phyloP scores from a whole-genome alignment of 2,797 vertebrate species.

The Onychomys leucogaster region DNA sequence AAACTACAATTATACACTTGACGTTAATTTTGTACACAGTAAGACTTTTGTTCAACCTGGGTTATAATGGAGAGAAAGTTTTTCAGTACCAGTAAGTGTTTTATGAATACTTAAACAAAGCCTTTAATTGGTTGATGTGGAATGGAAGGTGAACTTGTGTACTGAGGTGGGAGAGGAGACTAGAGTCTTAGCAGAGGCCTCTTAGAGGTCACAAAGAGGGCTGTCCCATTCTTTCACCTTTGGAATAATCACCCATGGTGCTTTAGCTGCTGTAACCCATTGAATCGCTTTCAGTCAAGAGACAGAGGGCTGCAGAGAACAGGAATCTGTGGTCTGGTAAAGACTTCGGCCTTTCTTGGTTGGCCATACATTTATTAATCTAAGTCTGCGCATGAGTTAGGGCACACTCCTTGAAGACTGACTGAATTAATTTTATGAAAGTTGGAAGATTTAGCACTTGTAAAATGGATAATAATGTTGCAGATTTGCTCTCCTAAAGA shows the following conservation, averaged over 20 bases:
- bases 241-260: not conserved
- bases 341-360: not conserved
- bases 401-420: not conserved
- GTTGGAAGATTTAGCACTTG: slow-evolving; percentile 36
- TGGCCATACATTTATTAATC: not conserved
- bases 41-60: slow-evolving; percentile 82
- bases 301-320: not conserved
- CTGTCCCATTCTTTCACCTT: not conserved
- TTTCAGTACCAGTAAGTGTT: slow-evolving; percentile 78
- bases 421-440: slow-evolving; percentile 57
- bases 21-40: slow-evolving; percentile 88
- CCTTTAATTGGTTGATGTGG: slow-evolving; percentile 73
- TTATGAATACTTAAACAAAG: slow-evolving; percentile 79
- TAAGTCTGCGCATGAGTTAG: not conserved
- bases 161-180: not conserved
- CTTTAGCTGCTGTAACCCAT: not conserved
- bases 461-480: slow-evolving; percentile 30
- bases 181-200: not conserved
- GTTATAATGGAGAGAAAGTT: slow-evolving; percentile 82
- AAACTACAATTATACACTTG: slow-evolving; percentile 89
- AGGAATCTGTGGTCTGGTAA: not conserved
- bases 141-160: slow-evolving; percentile 53
- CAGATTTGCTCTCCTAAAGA: slow-evolving; percentile 45
- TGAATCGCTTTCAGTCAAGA: not conserved
- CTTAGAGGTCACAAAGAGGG: not conserved